These are phyloP conservation scores for Hydropotes inermis DNA, from an alignment of 2,113 vertebrate genomes.

Conservation along the genomic window DNA sequence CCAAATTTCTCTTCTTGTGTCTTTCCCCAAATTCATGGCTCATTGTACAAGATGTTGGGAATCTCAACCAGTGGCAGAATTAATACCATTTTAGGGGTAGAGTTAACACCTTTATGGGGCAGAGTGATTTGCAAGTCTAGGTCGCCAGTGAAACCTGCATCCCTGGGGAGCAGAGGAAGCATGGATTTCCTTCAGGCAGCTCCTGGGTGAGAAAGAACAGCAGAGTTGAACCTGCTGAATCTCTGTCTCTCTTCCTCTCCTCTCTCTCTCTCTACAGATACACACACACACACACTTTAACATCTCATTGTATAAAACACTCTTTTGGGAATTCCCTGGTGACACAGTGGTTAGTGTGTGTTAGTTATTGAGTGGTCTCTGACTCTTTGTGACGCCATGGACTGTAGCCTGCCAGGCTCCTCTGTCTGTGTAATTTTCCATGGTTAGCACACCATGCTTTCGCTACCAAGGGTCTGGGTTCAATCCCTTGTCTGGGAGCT, in stretches of 20 bases:
- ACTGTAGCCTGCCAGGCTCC: neutral
- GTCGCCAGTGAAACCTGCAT: neutral
- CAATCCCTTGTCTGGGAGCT: neutral
- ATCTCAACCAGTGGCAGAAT: neutral
- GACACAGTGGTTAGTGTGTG: neutral
- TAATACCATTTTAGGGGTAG: neutral
- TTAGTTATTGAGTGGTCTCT: neutral
- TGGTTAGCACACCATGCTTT: accelerated
- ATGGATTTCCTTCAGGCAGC: neutral
- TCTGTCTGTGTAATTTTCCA: neutral
- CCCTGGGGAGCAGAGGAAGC: neutral
- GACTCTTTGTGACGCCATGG: neutral
- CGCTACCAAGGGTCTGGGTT: neutral
- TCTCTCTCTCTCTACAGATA: neutral
- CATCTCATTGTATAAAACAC: neutral
- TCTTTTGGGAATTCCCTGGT: neutral
- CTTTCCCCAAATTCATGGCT: neutral
- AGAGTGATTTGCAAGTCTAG: neutral
- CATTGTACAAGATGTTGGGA: neutral
- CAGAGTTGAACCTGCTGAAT: neutral
- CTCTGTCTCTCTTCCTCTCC: neutral
- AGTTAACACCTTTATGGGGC: neutral
- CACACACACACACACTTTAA: neutral
- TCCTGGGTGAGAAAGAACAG: neutral
- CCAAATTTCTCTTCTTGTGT: neutral